Percentiles rank a stretch among this genome's conserved stretches.
These are phyloP conservation scores for Zaprionus taronus DNA, from an alignment of 1,140 invertebrate species.

Conservation along the genomic window DNA sequence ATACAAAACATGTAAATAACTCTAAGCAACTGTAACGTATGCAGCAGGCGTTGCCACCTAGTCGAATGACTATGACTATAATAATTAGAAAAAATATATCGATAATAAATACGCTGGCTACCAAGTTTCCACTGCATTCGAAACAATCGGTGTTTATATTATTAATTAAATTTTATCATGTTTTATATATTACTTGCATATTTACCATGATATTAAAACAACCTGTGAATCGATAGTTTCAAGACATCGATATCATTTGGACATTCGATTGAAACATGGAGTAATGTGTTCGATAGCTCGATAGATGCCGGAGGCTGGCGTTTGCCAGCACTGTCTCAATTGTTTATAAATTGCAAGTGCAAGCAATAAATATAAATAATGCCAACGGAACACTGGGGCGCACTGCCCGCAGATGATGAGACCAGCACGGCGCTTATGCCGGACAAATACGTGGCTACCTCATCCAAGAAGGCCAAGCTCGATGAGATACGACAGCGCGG, in stretches of 20 bases:
- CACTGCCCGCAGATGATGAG: slow-evolving; percentile 46
- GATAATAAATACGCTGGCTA: background rate
- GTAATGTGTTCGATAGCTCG: background rate
- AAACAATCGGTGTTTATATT: background rate
- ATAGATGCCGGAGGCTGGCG: background rate
- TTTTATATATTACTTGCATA: too few relatives aligned
- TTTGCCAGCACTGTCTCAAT: slow-evolving; percentile 15
- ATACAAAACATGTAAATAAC: background rate
- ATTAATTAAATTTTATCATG: too few relatives aligned
- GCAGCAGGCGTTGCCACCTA: slow-evolving; percentile 36
- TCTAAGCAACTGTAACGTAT: slow-evolving; percentile 23
- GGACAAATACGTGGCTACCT: slow-evolving; percentile 57
- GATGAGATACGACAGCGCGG: slow-evolving; percentile 56
- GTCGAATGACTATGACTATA: background rate
- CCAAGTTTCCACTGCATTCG: background rate
- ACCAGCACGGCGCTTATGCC: slow-evolving; percentile 9
- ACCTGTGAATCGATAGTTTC: too few relatives aligned
- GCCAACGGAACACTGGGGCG: slow-evolving; percentile 68
- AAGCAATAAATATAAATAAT: slow-evolving; percentile 13
- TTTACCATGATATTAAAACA: too few relatives aligned
- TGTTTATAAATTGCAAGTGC: slow-evolving; percentile 21
- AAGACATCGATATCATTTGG: background rate
- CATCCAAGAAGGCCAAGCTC: slow-evolving; percentile 54
- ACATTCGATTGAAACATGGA: background rate
- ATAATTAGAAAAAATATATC: background rate